Base-by-base conservation (phyloP, 2,113 vertebrate genomes). In the Vidua macroura region DNA sequence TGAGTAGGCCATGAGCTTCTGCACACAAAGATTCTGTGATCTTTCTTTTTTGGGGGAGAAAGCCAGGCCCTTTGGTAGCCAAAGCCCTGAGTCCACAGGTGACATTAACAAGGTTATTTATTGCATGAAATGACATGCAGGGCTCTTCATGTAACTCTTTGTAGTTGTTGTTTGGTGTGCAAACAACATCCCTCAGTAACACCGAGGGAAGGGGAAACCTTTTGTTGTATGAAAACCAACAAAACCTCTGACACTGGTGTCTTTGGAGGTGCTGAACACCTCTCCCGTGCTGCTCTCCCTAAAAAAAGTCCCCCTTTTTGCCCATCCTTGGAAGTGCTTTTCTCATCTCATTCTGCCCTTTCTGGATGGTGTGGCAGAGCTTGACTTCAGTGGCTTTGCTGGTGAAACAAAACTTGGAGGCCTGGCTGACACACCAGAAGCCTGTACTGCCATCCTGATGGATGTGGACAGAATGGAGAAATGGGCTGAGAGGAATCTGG, bases 91-190 rank as follows among this genome's bases (percentile, higher is more conserved):
- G 12, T n/a, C 43, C 27, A 3, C 16, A 10, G 6, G 10, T 44
- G 76, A 27, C 24, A 16, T 30, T 23, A 18, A 7, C 35, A 30
- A 4, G 2, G 39, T 43, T 19, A 20, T 25, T 56, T 35, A 1
- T 21, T 11, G n/a, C 4, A 25, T 5, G 15, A 35, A 53, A 35
- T 63, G 24, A 5, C 0, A 0, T 0, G 24, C 10, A 2, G 7
- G 28, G 7, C 41, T 9, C 13, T 10, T 55, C 41, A 3, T 0
- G 0, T 1, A 7, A 8, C 6, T 56, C 23, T 23, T 59, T 30
- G 24, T 62, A 23, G 48, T 12, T 35, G 19, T 24, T 58, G 11
- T 39, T 81, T 5, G 15, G 20, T 0, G 7, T 30, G 35, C 35
- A 23, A 51, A 37, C 1, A 16, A 4, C 62, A 44, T 30, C n/a